Evolutionary conservation across 1,140 invertebrate species (phyloP), one percentile per base, ranked within the genome.

Genomic region (Zaprionus tsacasi): DNA sequence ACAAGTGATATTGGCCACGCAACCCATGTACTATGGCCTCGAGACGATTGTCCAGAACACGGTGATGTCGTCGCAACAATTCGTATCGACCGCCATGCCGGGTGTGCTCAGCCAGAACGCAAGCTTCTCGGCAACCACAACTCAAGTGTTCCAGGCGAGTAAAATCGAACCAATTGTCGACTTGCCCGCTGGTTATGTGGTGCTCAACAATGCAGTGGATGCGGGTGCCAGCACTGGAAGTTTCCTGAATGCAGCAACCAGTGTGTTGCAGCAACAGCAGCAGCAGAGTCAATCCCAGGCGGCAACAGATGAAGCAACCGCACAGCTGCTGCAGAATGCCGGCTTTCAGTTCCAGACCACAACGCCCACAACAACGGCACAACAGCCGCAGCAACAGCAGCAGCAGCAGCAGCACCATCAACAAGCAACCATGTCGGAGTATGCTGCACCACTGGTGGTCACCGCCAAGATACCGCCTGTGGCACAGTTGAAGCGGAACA

Each of bases 11-110:
- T 93, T 96, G 38, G 93, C 94, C 27, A 95, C 94, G 25, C 96
- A 96, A 72, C 96, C 96, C 2, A 95, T 97, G 88, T 96, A 96
- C 83, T 96, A 96, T 71, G 96, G 96, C 1, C 93, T 97, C 71
- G 96, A 97, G 92, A 97, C 96, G 0, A 96, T 97, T 64, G 96
- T 97, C 11, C 96, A 96, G 91, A 97, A 97, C 82, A 97, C 96
- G 12, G 96, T 97, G 0, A 97, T 97, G 96, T 96, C 96, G 21
- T 96, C 96, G 27, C 96, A 96, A 87, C 96, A 97, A 78, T 96
- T 96, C 89, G 94, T 97, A 30, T 95, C 96, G 10, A 96, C 95
- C 3, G 94, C 95, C 5, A 95, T 96, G 92, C 96, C 96, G 57
- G 96, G 96, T 52, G 95, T 96, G 11, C 92, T 96, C 8, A 95